Conservation (phyloP, 2,888 invertebrate species). For the Lycophotia porphyrea region DNA sequence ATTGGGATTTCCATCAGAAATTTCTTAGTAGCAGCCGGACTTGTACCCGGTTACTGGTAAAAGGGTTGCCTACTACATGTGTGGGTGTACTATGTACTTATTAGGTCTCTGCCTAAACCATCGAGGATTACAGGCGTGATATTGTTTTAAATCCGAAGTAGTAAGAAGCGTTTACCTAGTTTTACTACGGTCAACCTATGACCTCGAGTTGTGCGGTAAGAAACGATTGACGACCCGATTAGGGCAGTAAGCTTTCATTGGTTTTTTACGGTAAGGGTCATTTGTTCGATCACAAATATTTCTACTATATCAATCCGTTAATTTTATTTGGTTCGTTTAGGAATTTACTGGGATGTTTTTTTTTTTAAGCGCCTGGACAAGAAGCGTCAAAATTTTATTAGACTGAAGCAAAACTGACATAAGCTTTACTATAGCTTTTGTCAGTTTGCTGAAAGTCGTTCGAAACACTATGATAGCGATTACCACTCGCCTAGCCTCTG, state of each 20-base stretch:
- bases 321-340: neutral
- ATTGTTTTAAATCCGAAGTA: neutral
- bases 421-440: too few species aligned
- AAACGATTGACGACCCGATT: constrained; percentile 18
- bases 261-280: constrained; percentile 1
- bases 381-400: too few species aligned
- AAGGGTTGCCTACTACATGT: neutral
- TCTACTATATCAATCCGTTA: neutral
- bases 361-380: neutral
- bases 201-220: constrained; percentile 17
- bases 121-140: neutral
- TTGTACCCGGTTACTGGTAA: neutral
- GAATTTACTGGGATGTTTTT: neutral
- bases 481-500: neutral
- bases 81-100: neutral
- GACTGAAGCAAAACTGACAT: too few species aligned
- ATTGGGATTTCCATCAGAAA: neutral
- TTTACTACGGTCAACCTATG: constrained; percentile 2
- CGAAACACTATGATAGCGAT: neutral
- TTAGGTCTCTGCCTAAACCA: neutral
- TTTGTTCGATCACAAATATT: constrained; percentile 21
- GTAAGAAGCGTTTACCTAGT: constrained; percentile 2
- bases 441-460: neutral
- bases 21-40: neutral
- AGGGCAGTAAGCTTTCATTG: constrained; percentile 8